Conservation (phyloP, 2,888 invertebrate species). For the Geotrupes spiniger region DNA sequence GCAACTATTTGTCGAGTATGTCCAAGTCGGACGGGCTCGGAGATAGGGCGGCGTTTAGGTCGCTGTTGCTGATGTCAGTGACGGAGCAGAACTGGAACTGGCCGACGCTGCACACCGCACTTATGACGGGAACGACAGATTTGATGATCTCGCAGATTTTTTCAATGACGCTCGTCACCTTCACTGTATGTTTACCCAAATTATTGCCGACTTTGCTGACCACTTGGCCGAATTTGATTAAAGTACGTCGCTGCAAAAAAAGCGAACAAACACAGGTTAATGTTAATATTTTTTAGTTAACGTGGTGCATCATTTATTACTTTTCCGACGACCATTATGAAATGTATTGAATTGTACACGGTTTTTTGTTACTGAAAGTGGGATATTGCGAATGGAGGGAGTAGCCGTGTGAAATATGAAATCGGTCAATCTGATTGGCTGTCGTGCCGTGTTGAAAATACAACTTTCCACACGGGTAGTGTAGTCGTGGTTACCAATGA, state of each 20-base stretch:
- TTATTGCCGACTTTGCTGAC: constrained; percentile 43
- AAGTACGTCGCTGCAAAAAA: constrained; percentile 39
- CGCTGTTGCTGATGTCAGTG: constrained; percentile 38
- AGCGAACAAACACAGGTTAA: no score
- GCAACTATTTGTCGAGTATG: constrained; percentile 12
- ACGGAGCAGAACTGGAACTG: constrained; percentile 47
- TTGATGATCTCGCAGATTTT: constrained; percentile 47
- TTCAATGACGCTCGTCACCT: constrained; percentile 42
- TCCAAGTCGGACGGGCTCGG: constrained; percentile 24
- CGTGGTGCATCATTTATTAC: no score
- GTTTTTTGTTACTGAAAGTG: no score
- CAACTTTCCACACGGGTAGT: no score
- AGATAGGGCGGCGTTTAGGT: constrained; percentile 35
- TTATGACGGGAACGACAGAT: constrained; percentile 45
- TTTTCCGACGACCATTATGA: no score
- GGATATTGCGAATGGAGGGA: no score
- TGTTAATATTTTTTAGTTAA: no score
- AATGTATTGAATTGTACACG: no score
- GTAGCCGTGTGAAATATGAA: no score
- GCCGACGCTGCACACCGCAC: constrained; percentile 47
- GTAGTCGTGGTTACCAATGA: no score
- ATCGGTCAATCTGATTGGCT: no score
- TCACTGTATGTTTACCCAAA: constrained; percentile 42
- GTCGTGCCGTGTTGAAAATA: no score
- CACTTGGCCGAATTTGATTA: constrained; percentile 42